Conservation (phyloP, 2,113 vertebrate species). For the Plestiodon gilberti region DNA sequence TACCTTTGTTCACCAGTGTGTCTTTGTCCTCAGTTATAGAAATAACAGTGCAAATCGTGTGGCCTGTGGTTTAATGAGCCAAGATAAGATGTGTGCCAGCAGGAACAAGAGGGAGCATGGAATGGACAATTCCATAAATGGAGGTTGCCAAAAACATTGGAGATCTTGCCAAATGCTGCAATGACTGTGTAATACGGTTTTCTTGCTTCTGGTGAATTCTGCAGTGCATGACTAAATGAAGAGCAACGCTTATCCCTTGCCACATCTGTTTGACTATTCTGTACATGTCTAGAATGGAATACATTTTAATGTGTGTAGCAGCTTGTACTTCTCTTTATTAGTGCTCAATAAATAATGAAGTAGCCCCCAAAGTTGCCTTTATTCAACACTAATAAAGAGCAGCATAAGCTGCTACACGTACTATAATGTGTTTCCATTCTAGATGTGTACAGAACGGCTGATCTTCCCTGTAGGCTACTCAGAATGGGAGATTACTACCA, state of each 20-base stretch:
- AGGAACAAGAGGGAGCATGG: not conserved
- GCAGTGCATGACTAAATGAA: constrained; percentile 47
- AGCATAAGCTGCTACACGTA: not conserved
- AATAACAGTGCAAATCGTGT: not conserved
- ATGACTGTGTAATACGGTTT: not conserved
- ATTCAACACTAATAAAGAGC: constrained; percentile 3
- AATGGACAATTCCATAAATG: not conserved
- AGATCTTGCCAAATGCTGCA: not conserved
- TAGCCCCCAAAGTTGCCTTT: not conserved
- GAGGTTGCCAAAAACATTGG: not conserved
- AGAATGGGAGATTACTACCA: not conserved
- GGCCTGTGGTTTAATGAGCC: not conserved
- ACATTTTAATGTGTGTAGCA: not conserved
- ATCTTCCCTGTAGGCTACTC: not conserved
- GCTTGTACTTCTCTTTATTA: not conserved
- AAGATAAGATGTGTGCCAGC: accelerated
- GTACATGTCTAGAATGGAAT: constrained; percentile 34
- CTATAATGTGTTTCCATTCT: constrained; percentile 13
- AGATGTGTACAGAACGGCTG: not conserved
- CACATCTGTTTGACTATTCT: not conserved
- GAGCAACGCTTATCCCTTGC: constrained; percentile 1
- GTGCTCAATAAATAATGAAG: constrained; percentile 1
- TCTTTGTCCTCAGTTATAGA: not conserved
- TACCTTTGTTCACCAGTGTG: constrained; percentile 14
- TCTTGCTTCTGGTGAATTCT: constrained; percentile 12